A percentile compares a stretch with the other conserved stretches of the same genome.
phyloP scores from a whole-genome alignment of 1,140 invertebrate species.

The Thaumatotibia leucotreta region DNA sequence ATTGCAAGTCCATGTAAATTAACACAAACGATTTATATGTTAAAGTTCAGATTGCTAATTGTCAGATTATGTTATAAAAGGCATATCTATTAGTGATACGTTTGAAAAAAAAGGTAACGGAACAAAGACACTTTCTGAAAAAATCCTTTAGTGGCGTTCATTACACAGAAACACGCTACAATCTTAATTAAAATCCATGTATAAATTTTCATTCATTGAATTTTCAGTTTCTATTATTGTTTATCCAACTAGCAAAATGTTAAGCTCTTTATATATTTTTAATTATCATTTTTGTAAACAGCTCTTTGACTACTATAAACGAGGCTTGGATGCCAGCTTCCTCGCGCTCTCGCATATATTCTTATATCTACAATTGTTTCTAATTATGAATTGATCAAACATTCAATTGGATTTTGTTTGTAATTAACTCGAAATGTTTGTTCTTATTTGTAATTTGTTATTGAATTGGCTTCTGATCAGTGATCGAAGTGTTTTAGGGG shows the following conservation, averaged over 20 bases:
- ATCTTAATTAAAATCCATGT: background rate
- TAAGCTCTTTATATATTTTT: background rate
- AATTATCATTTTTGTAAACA: background rate
- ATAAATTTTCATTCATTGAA: background rate
- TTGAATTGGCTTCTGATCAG: conserved; percentile 67
- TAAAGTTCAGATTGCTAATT: too few relatives aligned
- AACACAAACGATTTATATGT: too few relatives aligned
- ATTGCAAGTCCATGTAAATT: too few relatives aligned
- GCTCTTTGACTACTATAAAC: conserved; percentile 36
- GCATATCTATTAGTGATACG: too few relatives aligned
- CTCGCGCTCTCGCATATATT: conserved; percentile 48
- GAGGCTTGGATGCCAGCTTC: conserved; percentile 42
- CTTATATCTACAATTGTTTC: conserved; percentile 67
- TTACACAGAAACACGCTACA: background rate
- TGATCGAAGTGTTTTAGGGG: conserved; percentile 39
- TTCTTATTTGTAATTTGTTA: conserved; percentile 70
- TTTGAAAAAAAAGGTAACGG: too few relatives aligned
- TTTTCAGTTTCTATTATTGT: background rate
- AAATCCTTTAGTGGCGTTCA: too few relatives aligned
- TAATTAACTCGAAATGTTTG: conserved; percentile 62
- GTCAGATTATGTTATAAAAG: too few relatives aligned
- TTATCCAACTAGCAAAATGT: background rate
- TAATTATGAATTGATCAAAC: conserved; percentile 65
- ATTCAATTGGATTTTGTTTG: conserved; percentile 66
- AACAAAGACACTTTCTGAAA: too few relatives aligned